Evolutionary conservation across 2,888 invertebrate species (phyloP), one percentile per base, ranked within the genome.

Genomic region (Apodemia zela): DNA sequence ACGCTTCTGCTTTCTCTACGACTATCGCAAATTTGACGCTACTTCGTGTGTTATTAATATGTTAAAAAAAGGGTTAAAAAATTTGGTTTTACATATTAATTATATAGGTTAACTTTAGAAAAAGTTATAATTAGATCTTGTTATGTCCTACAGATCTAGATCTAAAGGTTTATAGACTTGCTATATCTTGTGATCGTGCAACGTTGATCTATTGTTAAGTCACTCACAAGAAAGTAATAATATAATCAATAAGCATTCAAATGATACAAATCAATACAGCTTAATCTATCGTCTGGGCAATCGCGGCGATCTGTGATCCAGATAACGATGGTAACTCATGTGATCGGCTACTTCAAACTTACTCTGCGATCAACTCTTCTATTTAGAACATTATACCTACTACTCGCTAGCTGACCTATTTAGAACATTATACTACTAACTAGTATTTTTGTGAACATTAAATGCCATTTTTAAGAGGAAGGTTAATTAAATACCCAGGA

Each of bases 281-380:
- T 68, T 66, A 69, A 66, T 68, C 70, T 73, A 62, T 47, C 54
- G 54, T 57, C 54, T 29, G 68, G 66, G 68, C 66, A 68, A 72
- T 80, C 80, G 80, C 81, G 82, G 79, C 76, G 86, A 86, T 86
- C 76, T 33, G 59, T 57, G 75, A 70, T 64, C 57, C 65, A 76
- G 87, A 87, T 87, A 87, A 79, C 71, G 68, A 69, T 75, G 75
- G 74, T 83, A 85, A 77, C 78, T 76, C 76, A 71, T 73, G 74
- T 69, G 69, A 79, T 78, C 77, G 77, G 74, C 80, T 76, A 80
- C 81, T 81, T 74, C 72, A 76, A 74, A 74, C 75, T 72, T 63
- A 75, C 73, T 65, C 59, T 38, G 60, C 58, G 45, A 59, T 62
- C 63, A 63, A 63, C 62, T 51, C 33, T 29, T 59, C 10, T 10